phyloP scores from a whole-genome alignment of 2,888 invertebrate species.

The Incurvaria masculella region DNA sequence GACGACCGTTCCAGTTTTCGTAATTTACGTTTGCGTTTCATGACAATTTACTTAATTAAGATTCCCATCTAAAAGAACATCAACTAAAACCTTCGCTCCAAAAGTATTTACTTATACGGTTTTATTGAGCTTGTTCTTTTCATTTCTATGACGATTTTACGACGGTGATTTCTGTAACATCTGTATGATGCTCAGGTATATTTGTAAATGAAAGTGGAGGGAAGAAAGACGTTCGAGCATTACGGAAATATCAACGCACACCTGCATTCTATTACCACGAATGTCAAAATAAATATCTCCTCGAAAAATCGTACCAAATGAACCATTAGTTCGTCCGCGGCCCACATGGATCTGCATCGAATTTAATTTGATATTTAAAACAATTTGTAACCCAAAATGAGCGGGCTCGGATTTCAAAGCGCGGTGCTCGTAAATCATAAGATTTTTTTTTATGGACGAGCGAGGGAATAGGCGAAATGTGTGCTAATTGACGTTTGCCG shows the following conservation, averaged over 20 bases:
- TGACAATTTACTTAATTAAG: no score
- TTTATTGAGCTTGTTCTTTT: no score
- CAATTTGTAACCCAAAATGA: constrained; percentile 49
- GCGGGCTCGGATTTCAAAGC: constrained; percentile 33
- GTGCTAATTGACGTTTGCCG: constrained; percentile 54
- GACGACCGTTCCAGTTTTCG: no score
- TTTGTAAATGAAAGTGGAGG: no score
- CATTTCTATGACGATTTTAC: no score
- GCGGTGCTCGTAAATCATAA: constrained; percentile 44
- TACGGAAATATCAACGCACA: constrained; percentile 20
- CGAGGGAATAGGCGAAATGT: constrained; percentile 39
- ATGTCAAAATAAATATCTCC: constrained; percentile 51
- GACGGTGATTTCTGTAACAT: no score
- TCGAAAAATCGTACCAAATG: constrained; percentile 25
- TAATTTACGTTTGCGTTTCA: no score
- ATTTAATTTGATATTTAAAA: constrained; percentile 18
- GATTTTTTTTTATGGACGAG: constrained; percentile 29
- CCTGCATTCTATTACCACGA: constrained; percentile 47
- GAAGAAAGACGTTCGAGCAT: not conserved
- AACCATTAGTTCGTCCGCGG: constrained; percentile 18
- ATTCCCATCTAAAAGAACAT: no score
- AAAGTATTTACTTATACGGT: no score
- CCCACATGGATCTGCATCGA: not conserved
- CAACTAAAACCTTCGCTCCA: no score
- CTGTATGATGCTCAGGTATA: no score